Conservation (phyloP, 1,140 invertebrate genomes). For the Apis laboriosa region DNA sequence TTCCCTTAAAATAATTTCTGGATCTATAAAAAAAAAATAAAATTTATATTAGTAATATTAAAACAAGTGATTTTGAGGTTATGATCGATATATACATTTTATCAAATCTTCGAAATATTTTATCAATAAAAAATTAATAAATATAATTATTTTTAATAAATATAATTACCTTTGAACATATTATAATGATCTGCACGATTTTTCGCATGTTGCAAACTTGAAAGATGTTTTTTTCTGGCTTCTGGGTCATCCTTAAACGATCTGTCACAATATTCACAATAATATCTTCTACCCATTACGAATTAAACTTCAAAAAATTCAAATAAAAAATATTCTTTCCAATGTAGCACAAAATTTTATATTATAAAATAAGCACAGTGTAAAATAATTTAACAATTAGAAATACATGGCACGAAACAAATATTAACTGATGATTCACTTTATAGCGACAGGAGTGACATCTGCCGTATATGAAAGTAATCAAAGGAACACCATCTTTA, state of each 20-base stretch:
- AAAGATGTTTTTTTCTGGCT: slow-evolving; percentile 85
- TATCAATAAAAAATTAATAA: background rate
- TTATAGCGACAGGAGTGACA: background rate
- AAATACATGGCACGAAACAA: background rate
- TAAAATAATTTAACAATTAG: background rate
- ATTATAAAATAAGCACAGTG: background rate
- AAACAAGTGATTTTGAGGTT: slow-evolving; percentile 30
- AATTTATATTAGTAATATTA: background rate
- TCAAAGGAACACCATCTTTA: background rate
- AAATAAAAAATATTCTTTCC: background rate
- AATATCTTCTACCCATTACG: slow-evolving; percentile 83
- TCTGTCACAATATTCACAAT: slow-evolving; percentile 87
- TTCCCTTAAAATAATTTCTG: slow-evolving; percentile 82
- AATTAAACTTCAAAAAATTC: background rate
- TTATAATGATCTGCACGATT: slow-evolving; percentile 84
- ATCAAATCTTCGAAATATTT: background rate
- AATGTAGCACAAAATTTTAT: background rate
- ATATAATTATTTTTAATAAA: slow-evolving; percentile 80
- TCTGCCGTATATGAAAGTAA: background rate
- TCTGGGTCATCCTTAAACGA: slow-evolving; percentile 84
- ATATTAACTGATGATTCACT: background rate
- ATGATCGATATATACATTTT: background rate
- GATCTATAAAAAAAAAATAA: slow-evolving; percentile 81
- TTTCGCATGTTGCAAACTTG: slow-evolving; percentile 83
- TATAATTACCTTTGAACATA: slow-evolving; percentile 82